phyloP scores from a whole-genome alignment of 2,113 vertebrate genomes.

The Neogale vison region DNA sequence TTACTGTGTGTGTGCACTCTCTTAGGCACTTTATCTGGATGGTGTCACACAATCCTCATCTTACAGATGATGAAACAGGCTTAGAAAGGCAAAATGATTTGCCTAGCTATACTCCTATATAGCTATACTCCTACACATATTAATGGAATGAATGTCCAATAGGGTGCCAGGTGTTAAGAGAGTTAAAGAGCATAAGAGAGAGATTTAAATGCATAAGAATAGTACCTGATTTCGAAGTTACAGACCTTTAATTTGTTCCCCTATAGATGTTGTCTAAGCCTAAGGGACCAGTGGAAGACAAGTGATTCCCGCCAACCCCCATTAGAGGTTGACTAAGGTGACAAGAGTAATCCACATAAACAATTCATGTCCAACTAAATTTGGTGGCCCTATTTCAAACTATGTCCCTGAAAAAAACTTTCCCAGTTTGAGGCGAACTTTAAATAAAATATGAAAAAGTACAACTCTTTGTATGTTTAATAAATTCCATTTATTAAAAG shows the following conservation, averaged over 20 bases:
- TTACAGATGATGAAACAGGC: neutral
- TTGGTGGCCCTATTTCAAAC: neutral
- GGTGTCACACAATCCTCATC: neutral
- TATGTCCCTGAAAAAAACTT: neutral
- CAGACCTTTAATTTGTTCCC: neutral
- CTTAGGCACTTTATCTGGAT: neutral
- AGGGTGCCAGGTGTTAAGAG: neutral
- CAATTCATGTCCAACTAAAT: neutral
- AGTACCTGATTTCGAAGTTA: neutral
- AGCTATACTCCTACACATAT: neutral
- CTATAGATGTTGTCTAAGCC: neutral
- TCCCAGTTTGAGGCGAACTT: neutral
- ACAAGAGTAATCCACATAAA: neutral
- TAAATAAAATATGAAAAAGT: neutral
- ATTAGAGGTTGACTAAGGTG: neutral
- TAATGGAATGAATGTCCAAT: neutral
- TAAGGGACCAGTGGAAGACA: neutral
- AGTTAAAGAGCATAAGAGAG: neutral
- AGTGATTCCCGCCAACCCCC: neutral
- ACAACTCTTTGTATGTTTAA: neutral
- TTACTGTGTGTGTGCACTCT: neutral
- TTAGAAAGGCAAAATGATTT: neutral
- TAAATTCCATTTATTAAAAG: slow-evolving; percentile 1
- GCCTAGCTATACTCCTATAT: neutral
- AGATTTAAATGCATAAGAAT: neutral